Evolutionary conservation across 2,888 invertebrate genomes (phyloP).

Genomic region (Tachina fera): DNA sequence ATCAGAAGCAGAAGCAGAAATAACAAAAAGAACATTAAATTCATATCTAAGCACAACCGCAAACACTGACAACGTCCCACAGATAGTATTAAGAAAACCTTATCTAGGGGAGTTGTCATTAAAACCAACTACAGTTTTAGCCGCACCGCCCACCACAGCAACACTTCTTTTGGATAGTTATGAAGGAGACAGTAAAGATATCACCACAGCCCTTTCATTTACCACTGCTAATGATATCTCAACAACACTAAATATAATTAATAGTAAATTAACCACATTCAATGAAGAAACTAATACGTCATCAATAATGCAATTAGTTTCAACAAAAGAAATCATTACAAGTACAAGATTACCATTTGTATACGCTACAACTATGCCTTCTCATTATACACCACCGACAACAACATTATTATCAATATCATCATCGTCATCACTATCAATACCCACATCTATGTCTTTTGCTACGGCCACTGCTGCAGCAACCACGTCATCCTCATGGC

Average conservation of each 20-base stretch:
- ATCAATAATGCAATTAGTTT: slow-evolving; percentile 34
- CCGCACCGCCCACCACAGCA: neutral
- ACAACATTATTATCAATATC: neutral
- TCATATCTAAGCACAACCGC: neutral
- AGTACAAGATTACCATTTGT: neutral
- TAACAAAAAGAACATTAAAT: slow-evolving; percentile 4
- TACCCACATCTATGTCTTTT: neutral
- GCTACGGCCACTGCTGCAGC: slow-evolving; percentile 57
- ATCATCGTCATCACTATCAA: neutral
- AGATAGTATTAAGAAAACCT: slow-evolving; percentile 4
- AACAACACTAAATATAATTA: slow-evolving; percentile 29
- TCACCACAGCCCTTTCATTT: neutral
- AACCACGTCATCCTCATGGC: slow-evolving; percentile 85
- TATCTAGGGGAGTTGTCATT: slow-evolving; percentile 34
- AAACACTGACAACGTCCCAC: neutral
- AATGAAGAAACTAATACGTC: neutral
- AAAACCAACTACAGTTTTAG: slow-evolving; percentile 46
- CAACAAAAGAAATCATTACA: slow-evolving; percentile 6
- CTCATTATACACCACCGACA: neutral
- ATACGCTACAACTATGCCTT: neutral
- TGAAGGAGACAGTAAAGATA: neutral
- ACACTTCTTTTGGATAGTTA: neutral
- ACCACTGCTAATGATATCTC: slow-evolving; percentile 18
- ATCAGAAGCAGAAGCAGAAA: neutral
- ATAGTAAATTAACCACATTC: slow-evolving; percentile 34